phyloP scores from a whole-genome alignment of 1,140 invertebrate species.

The Caenorhabditis remanei region DNA sequence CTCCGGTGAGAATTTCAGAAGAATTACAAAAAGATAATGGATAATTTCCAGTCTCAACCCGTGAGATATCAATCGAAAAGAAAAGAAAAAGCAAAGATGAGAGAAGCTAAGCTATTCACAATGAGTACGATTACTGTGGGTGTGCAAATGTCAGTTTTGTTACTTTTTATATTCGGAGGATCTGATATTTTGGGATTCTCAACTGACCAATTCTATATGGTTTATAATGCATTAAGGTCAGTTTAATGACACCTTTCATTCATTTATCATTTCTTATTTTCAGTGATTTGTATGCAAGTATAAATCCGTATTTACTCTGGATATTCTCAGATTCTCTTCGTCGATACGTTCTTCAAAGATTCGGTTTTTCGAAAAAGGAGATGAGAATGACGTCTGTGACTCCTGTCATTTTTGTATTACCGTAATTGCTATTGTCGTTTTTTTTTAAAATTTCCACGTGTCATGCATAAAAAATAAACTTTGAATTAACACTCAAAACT shows the following conservation, averaged over 20 bases:
- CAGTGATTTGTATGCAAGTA: slow-evolving; percentile 55
- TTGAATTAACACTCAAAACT: too few species aligned
- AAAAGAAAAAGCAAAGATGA: slow-evolving; percentile 1
- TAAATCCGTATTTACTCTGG: slow-evolving; percentile 51
- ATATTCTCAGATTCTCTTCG: slow-evolving; percentile 52
- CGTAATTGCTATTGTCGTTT: background rate
- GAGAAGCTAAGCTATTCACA: slow-evolving; percentile 17
- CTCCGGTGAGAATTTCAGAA: background rate
- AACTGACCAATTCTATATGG: slow-evolving; percentile 57
- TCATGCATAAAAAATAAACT: too few species aligned
- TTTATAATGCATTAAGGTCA: slow-evolving; percentile 57
- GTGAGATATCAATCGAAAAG: slow-evolving; percentile 1
- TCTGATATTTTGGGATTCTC: slow-evolving; percentile 17
- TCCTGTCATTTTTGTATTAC: background rate
- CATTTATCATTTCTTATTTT: background rate
- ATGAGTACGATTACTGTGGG: slow-evolving; percentile 32
- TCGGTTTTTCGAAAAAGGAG: background rate
- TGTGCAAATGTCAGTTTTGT: slow-evolving; percentile 32
- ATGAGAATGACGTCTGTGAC: slow-evolving; percentile 1
- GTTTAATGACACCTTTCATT: background rate
- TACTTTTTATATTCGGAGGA: slow-evolving; percentile 26
- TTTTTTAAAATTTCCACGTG: background rate
- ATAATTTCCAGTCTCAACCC: background rate
- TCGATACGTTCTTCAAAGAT: slow-evolving; percentile 17
- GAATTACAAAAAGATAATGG: background rate